phyloP scores from a whole-genome alignment of 1,140 invertebrate genomes.

The Sinella curviseta region DNA sequence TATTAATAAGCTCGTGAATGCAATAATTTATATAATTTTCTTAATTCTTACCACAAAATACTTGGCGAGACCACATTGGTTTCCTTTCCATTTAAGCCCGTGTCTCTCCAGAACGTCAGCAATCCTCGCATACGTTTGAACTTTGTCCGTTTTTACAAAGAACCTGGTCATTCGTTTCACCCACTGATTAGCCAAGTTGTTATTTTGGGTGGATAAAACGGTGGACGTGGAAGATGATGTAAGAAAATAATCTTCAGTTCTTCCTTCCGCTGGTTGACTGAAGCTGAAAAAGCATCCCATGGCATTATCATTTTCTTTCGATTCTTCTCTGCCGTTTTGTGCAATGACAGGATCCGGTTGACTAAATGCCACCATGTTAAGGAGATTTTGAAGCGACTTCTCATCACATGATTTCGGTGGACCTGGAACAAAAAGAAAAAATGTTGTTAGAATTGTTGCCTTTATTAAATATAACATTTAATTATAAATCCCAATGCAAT shows the following conservation, averaged over 20 bases:
- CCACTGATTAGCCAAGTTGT: conserved; percentile 72
- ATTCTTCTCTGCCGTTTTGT: not conserved
- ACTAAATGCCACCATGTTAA: conserved; percentile 6
- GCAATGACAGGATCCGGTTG: not conserved
- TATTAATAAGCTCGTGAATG: not conserved
- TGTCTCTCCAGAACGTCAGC: conserved; percentile 62
- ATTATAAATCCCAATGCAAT: too few relatives aligned
- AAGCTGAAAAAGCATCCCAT: conserved; percentile 63
- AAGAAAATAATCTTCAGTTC: conserved; percentile 76
- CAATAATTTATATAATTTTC: not conserved
- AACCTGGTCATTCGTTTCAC: conserved; percentile 90
- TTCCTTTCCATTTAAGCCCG: conserved; percentile 54
- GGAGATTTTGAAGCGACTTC: conserved; percentile 1
- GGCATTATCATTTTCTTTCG: not conserved
- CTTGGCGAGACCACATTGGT: not conserved
- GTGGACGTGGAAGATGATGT: conserved; percentile 71
- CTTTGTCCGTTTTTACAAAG: conserved; percentile 70
- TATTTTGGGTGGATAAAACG: conserved; percentile 52
- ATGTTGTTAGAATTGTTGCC: not conserved
- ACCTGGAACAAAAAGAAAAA: not conserved
- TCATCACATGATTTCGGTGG: not conserved
- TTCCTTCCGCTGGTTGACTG: conserved; percentile 76
- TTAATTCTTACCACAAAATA: conserved; percentile 12
- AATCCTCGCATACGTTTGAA: conserved; percentile 66
- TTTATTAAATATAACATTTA: too few relatives aligned